Conservation (phyloP, 2,888 invertebrate genomes). For the Sicus ferrugineus region DNA sequence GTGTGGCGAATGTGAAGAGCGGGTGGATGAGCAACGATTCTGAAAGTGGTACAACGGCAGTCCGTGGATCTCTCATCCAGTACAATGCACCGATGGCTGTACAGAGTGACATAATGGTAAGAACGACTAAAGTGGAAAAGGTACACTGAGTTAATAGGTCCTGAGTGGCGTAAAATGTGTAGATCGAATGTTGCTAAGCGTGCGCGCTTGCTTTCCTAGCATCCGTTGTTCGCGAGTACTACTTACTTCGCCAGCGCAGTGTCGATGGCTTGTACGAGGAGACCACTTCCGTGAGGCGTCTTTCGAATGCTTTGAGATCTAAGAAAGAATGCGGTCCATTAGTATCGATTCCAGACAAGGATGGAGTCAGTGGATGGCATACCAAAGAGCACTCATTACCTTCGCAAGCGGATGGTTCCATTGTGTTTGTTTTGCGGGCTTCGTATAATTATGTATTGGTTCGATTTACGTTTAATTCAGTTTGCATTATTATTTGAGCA, state of each 20-base stretch:
- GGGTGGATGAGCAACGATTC: slow-evolving; percentile 94
- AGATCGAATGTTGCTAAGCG: too few relatives aligned
- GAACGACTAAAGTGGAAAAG: slow-evolving; percentile 72
- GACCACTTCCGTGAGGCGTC: slow-evolving; percentile 96
- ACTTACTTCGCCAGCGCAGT: slow-evolving; percentile 92
- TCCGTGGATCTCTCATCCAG: slow-evolving; percentile 94
- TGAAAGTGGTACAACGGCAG: slow-evolving; percentile 87
- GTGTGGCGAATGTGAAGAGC: slow-evolving; percentile 89
- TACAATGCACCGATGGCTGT: slow-evolving; percentile 95
- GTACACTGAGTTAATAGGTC: too few relatives aligned
- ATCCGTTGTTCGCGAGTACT: neutral
- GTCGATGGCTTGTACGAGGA: slow-evolving; percentile 94
- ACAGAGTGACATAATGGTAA: slow-evolving; percentile 86
- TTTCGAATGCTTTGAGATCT: slow-evolving; percentile 98
- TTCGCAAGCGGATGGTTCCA: slow-evolving; percentile 92
- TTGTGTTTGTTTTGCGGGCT: slow-evolving; percentile 37
- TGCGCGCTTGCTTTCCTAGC: neutral
- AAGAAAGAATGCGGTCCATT: slow-evolving; percentile 52
- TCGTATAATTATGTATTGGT: neutral
- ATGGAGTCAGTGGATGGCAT: neutral
- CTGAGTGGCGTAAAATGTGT: too few relatives aligned
- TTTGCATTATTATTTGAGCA: neutral
- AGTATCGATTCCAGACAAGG: neutral
- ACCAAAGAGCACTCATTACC: slow-evolving; percentile 67
- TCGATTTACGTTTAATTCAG: neutral